phyloP scores from a whole-genome alignment of 2,888 invertebrate species.

The Amblyteles armatorius region DNA sequence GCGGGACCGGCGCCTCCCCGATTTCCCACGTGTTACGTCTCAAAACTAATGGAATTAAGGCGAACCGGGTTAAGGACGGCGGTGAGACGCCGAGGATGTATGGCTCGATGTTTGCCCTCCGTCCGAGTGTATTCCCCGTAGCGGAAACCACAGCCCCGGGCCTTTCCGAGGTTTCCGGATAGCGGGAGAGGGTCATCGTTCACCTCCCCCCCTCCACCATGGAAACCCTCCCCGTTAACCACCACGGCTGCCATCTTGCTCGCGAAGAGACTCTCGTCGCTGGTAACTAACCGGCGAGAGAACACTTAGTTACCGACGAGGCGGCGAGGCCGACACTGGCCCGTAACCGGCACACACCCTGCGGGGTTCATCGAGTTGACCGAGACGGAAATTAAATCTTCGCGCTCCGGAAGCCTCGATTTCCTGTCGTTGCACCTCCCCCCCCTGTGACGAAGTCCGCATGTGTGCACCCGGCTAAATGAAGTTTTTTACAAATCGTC shows the following conservation, averaged over 20 bases:
- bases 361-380: constrained; percentile 49
- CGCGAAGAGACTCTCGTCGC: constrained; percentile 5
- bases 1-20: constrained; percentile 63
- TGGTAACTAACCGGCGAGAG: constrained; percentile 55
- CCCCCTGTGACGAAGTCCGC: background rate
- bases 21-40: constrained; percentile 75
- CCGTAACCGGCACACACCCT: constrained; percentile 1
- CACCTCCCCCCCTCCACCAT: constrained; percentile 15
- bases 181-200: constrained; percentile 21
- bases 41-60: constrained; percentile 67
- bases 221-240: constrained; percentile 32
- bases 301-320: constrained; percentile 44
- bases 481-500: constrained; percentile 5
- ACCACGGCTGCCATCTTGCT: constrained; percentile 7
- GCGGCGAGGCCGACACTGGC: constrained; percentile 7
- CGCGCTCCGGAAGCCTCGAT: constrained; percentile 45
- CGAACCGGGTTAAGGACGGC: constrained; percentile 64
- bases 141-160: constrained; percentile 55
- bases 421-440: constrained; percentile 4
- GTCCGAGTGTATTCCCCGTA: constrained; percentile 64
- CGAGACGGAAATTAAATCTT: constrained; percentile 61
- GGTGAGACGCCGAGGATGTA: constrained; percentile 59
- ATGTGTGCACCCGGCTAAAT: background rate
- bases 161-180: constrained; percentile 59
- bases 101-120: constrained; percentile 71